Evolutionary conservation across 2,113 vertebrate species (phyloP).

Genomic region (Edolisoma coerulescens): DNA sequence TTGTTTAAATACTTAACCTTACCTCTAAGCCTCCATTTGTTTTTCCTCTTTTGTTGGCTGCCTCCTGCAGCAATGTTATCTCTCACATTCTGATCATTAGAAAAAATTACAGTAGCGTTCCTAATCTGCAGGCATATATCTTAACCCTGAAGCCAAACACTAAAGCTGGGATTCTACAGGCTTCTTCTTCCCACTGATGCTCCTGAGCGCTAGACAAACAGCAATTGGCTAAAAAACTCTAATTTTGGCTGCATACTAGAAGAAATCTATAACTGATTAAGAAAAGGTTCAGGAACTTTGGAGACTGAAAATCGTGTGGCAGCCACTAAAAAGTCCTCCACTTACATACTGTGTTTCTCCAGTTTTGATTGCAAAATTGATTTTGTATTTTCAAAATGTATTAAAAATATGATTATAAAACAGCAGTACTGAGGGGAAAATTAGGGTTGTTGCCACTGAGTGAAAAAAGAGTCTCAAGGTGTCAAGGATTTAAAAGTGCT

Average conservation of each 20-base stretch:
- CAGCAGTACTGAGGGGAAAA: neutral
- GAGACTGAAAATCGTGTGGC: neutral
- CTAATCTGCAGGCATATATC: neutral
- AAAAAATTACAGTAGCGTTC: neutral
- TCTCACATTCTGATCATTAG: neutral
- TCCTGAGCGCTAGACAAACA: neutral
- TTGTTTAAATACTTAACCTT: neutral
- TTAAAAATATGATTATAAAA: neutral
- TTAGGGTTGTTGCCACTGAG: neutral
- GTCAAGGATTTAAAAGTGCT: neutral
- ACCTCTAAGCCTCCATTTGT: neutral
- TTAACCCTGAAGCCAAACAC: neutral
- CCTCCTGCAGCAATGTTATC: neutral
- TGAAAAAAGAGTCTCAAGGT: neutral
- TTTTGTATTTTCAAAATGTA: neutral
- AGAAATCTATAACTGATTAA: neutral
- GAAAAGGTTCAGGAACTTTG: neutral
- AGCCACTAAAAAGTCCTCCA: neutral
- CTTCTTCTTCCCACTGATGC: neutral
- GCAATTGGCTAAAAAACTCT: neutral
- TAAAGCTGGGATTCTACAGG: neutral
- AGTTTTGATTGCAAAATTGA: neutral
- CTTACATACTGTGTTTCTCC: neutral
- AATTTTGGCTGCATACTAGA: neutral
- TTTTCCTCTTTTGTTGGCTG: neutral